phyloP scores from a whole-genome alignment of 2,888 invertebrate species.

The Rotaria macrura region DNA sequence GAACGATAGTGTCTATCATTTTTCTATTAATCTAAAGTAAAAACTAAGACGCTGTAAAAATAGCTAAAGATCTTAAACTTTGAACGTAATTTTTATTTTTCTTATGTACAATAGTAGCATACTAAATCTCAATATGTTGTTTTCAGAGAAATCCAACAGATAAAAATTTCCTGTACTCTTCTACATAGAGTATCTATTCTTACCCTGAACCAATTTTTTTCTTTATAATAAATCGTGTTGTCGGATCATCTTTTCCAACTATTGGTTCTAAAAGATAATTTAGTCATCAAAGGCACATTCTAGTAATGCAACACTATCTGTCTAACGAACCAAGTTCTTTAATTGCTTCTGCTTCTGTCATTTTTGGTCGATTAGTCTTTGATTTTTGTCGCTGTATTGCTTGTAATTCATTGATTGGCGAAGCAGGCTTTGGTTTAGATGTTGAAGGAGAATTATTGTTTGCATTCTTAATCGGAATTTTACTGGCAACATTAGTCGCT shows the following conservation, averaged over 20 bases:
- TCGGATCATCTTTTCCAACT: slow-evolving; percentile 25
- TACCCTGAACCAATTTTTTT: slow-evolving; percentile 33
- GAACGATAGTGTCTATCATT: no score
- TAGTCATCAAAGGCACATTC: no score
- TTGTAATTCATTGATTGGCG: background rate
- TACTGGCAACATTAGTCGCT: background rate
- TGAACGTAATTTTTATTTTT: no score
- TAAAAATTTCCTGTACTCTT: no score
- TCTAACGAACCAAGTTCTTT: slow-evolving; percentile 20
- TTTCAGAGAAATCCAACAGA: no score
- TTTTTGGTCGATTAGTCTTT: background rate
- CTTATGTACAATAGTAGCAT: no score
- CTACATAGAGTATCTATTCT: no score
- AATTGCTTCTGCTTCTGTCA: slow-evolving; percentile 30
- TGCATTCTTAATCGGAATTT: background rate
- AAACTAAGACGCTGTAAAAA: no score
- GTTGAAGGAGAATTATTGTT: background rate
- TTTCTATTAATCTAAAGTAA: no score
- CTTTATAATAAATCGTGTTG: slow-evolving; percentile 24
- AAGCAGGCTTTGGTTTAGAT: no score
- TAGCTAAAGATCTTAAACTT: no score
- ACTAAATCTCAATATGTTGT: no score
- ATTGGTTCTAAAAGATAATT: slow-evolving; percentile 24
- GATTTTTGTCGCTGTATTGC: background rate
- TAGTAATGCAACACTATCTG: background rate